Conservation (phyloP, 2,797 vertebrate species). For the Alcedo atthis region DNA sequence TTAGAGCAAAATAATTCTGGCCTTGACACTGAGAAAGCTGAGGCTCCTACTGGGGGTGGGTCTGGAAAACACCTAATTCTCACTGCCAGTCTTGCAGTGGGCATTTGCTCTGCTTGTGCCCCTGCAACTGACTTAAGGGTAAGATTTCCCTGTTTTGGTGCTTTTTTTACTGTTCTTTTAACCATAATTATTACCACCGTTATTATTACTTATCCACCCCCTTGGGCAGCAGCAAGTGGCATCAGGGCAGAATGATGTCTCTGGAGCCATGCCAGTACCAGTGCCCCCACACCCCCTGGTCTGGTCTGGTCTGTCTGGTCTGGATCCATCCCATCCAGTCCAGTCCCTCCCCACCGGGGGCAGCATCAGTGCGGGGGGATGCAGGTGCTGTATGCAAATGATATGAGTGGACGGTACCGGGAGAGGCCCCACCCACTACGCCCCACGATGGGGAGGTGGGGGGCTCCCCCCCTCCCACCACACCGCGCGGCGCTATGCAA, state of each 20-base stretch:
- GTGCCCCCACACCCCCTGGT: neutral
- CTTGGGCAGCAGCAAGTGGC: rapidly evolving
- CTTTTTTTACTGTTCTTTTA: neutral
- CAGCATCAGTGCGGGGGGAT: neutral
- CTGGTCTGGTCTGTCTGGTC: too few species aligned
- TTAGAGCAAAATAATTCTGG: rapidly evolving
- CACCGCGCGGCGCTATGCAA: neutral
- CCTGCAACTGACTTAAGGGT: rapidly evolving
- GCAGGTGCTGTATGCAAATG: neutral
- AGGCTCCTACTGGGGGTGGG: rapidly evolving
- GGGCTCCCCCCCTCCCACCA: too few species aligned
- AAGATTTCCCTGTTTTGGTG: neutral
- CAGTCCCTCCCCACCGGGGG: neutral
- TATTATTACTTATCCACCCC: rapidly evolving
- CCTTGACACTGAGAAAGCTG: neutral
- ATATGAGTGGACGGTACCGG: neutral
- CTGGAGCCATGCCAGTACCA: neutral
- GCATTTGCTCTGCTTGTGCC: rapidly evolving
- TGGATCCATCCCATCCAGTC: too few species aligned
- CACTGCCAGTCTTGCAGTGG: rapidly evolving
- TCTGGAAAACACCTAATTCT: rapidly evolving
- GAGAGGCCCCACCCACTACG: neutral
- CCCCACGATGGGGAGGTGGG: neutral
- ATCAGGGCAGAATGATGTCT: rapidly evolving
- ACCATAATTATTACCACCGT: rapidly evolving